phyloP scores from a whole-genome alignment of 1,140 invertebrate genomes.

The Andrena cerasifolii region DNA sequence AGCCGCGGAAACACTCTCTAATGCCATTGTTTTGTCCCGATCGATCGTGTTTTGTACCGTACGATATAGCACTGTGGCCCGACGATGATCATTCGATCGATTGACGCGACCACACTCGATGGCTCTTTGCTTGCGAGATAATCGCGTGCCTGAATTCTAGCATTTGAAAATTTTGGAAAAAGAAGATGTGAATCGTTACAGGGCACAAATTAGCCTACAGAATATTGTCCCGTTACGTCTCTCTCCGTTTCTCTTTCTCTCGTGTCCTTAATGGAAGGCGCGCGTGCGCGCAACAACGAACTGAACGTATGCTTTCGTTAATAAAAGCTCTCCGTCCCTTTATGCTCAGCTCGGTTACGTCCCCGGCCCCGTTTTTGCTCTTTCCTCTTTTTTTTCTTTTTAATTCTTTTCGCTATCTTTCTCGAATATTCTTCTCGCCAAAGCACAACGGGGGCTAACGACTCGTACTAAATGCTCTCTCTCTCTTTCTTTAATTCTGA shows the following conservation, averaged over 20 bases:
- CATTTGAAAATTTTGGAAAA: slow-evolving; percentile 63
- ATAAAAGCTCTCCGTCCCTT: slow-evolving; percentile 15
- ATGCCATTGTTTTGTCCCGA: slow-evolving; percentile 78
- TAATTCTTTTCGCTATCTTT: too few species aligned
- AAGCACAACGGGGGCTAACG: slow-evolving; percentile 16
- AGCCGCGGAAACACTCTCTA: slow-evolving; percentile 81
- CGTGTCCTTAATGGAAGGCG: slow-evolving; percentile 1
- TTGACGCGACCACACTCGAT: slow-evolving; percentile 69
- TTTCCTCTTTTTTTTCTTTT: too few species aligned
- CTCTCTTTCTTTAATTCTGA: too few species aligned
- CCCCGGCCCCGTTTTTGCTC: too few species aligned
- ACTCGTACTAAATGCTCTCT: slow-evolving; percentile 6
- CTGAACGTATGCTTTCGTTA: slow-evolving; percentile 14
- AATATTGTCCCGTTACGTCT: slow-evolving; percentile 37
- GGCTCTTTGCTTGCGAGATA: slow-evolving; percentile 60
- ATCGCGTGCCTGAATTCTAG: slow-evolving; percentile 65
- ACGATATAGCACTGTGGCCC: slow-evolving; percentile 74
- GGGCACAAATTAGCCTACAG: slow-evolving; percentile 40
- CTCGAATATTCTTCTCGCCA: slow-evolving; percentile 40
- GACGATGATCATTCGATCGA: slow-evolving; percentile 75
- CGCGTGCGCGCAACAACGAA: slow-evolving; percentile 16
- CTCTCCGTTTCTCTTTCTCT: slow-evolving; percentile 61
- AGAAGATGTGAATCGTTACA: neutral
- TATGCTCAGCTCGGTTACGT: slow-evolving; percentile 22
- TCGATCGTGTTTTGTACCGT: slow-evolving; percentile 71